These are phyloP conservation scores for Acrocephalus arundinaceus DNA, from an alignment of 2,113 vertebrate species.

Conservation along the genomic window DNA sequence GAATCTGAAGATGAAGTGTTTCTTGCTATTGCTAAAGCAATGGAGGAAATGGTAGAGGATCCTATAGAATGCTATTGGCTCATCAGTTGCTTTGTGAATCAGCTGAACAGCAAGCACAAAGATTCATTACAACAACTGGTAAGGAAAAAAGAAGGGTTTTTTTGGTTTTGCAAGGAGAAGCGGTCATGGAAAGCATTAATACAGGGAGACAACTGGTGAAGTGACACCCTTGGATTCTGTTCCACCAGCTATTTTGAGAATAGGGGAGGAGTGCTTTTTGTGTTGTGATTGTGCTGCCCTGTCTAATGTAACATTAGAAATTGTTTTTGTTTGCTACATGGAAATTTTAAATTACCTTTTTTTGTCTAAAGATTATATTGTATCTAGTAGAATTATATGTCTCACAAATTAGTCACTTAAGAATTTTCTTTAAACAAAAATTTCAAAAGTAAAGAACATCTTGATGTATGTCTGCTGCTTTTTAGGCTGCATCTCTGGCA, in stretches of 20 bases:
- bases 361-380: neutral
- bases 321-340: neutral
- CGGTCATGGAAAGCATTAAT: neutral
- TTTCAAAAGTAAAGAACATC: neutral
- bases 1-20: slow-evolving; percentile 88
- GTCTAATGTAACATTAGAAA: neutral
- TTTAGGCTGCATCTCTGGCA: neutral
- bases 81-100: slow-evolving; percentile 88
- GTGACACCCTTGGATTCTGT: neutral
- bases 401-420: neutral
- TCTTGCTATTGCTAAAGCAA: slow-evolving; percentile 86
- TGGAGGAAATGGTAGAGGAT: slow-evolving; percentile 94
- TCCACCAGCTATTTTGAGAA: neutral
- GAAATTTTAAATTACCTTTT: neutral
- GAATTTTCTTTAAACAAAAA: neutral
- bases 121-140: slow-evolving; percentile 91
- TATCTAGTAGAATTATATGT: neutral
- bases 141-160: neutral
- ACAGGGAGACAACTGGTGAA: neutral
- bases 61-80: slow-evolving; percentile 94
- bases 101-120: slow-evolving; percentile 89
- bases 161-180: neutral
- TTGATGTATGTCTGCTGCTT: neutral
- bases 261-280: neutral
- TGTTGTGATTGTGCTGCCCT: neutral